Base-by-base conservation (phyloP, 2,797 vertebrate genomes). In the Chloroceryle inda region DNA sequence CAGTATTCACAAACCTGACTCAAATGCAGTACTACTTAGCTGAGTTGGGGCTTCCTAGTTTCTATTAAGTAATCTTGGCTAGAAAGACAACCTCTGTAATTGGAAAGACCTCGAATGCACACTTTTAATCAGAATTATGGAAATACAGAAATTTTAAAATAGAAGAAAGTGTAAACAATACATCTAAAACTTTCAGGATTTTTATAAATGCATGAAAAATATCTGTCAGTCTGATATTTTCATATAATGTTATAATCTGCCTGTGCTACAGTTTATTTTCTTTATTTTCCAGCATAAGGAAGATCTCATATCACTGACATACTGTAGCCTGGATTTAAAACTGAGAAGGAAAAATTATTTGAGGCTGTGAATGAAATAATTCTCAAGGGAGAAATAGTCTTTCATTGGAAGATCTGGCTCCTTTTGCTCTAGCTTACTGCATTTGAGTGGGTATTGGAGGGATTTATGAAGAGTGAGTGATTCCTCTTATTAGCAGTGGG, bases 1-100 rank as follows among this genome's bases (percentile, higher is more conserved):
- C 59, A 95, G 84, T 94, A 89, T 64, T 74, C 56, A 95, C 73
- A 96, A 93, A 95, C 91, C 81, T 95, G 76, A 87, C 85, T 92
- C 18, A 90, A 92, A 94, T 94, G 56, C 38, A 92, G 26, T 95
- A 95, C 75, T 78, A 94, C 49, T 89, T 94, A 89, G 27, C 74
- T 94, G 78, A 92, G 29, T 92, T 89, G 83, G 49, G 71, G 80
- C 76, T 95, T 95, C 95, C 85, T 74, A 85, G 88, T 87, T 97
- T 95, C 79, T 97, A 42, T 87, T 90, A 92, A 68, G 35, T 59
- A 90, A 68, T 55, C 86, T 80, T 93, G 85, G 76, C 79, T 96
- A 96, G 66, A 67, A 89, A 95, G 95, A 90, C 74, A 94, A 17
- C 56, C 93, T 97, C 74, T 89, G 37, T 56, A 87, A 88, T 81